phyloP scores from a whole-genome alignment of 2,797 vertebrate species.

The Erithacus rubecula region DNA sequence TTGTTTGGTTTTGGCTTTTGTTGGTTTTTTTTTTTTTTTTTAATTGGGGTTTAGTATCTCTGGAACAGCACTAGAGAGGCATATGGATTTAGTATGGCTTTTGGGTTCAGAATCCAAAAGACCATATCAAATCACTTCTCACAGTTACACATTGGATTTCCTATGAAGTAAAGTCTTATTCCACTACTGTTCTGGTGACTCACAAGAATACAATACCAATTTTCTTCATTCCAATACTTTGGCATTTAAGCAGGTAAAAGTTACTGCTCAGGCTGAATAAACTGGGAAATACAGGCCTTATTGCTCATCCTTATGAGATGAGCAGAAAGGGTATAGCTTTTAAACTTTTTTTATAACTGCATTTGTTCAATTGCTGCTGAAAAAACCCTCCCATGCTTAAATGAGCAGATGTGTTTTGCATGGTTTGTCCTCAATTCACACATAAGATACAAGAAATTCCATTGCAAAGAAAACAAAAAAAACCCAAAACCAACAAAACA shows the following conservation, averaged over 20 bases:
- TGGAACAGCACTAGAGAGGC: neutral
- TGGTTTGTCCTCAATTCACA: neutral
- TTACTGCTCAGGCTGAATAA: neutral
- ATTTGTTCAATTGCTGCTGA: neutral
- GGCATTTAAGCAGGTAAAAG: constrained; percentile 2
- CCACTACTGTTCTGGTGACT: neutral
- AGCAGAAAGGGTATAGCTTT: neutral
- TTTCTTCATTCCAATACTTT: neutral
- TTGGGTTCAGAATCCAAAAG: neutral
- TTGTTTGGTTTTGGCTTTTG: neutral
- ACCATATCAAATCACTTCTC: neutral
- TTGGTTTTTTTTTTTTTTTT: neutral
- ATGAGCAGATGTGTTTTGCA: neutral
- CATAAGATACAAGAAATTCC: neutral
- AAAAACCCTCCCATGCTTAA: neutral
- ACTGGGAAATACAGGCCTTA: neutral
- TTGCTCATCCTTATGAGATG: neutral
- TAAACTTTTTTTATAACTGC: neutral
- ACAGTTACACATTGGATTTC: neutral
- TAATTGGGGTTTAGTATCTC: neutral
- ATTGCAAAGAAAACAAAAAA: neutral
- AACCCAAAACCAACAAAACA: neutral
- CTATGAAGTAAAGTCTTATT: neutral
- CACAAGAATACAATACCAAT: neutral
- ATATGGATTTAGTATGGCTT: neutral